Conservation (phyloP, 2,113 vertebrate species). For the Serinus canaria region DNA sequence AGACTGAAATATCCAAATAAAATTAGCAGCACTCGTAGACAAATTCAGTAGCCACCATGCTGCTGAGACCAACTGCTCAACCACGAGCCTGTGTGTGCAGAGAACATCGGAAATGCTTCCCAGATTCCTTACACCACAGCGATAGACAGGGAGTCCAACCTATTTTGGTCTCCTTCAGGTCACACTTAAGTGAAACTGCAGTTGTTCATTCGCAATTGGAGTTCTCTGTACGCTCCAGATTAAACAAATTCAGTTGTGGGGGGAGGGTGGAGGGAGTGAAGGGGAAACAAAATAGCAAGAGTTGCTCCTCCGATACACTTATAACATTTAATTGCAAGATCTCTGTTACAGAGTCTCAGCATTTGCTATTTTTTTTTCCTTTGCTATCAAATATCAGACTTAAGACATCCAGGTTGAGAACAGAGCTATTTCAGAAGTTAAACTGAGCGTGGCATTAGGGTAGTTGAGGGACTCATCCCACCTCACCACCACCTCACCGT, state of each 20-base stretch:
- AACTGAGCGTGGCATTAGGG: rapidly evolving
- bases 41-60: not conserved
- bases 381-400: not conserved
- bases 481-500: rapidly evolving
- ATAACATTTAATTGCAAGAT: rapidly evolving
- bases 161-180: not conserved
- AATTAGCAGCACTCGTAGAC: not conserved
- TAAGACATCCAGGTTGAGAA: not conserved
- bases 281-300: not conserved
- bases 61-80: not conserved
- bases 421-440: not conserved
- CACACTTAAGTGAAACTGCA: not conserved
- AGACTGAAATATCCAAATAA: not conserved
- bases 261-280: too few species aligned
- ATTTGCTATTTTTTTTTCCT: not conserved
- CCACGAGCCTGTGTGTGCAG: not conserved
- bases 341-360: not conserved
- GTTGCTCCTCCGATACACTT: not conserved
- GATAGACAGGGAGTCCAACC: not conserved
- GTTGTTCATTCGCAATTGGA: not conserved
- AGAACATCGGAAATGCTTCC: not conserved
- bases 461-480: not conserved
- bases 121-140: not conserved
- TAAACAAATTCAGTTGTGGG: not conserved
- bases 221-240: not conserved